Evolutionary conservation across 2,888 invertebrate genomes (phyloP), one percentile per base, ranked within the genome.

Genomic region (Caenorhabditis sp.): DNA sequence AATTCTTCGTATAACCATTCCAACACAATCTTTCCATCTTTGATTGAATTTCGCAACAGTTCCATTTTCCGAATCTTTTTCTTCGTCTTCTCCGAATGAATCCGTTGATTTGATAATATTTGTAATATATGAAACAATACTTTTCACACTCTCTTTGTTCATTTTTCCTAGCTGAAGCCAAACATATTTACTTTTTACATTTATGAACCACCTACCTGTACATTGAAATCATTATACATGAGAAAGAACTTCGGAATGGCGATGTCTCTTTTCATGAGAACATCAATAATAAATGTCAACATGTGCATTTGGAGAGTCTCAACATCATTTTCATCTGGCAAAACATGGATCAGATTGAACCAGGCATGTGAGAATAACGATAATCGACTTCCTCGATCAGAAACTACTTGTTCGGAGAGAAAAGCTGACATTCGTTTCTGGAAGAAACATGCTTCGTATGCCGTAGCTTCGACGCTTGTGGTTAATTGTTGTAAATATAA

Each of bases 11-110:
- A 68, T 54, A 17, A 72, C n/a, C 25, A 59, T 54, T 1, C 43
- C 20, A 5, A 72, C 59, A 52, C 63, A 68, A 62, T 72, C 67
- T 20, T 61, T 64, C 72, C 72, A 72, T 56, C 72, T 43, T 38
- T 61, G 23, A 26, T 59, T 21, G 26, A 56, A 56, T n/a, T 31
- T 23, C 12, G 66, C 31, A 21, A 1, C 21, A 14, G 54, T 59
- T 1, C n/a, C 25, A 67, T 67, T 66, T 31, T 70, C 71, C 10
- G 20, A 36, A 21, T 61, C 23, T 25, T 38, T 23, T 14, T 27
- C 23, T 26, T 52, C 57, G 3, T 14, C 21, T 27, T 61, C 1
- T 36, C 52, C 57, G 14, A 10, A 31, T 31, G 10, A 31, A 31
- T 14, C 17, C 26, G 50, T 1, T 43, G 50, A 38, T 49, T 23